These are phyloP conservation scores for Umimayanthus kanabou DNA, from an alignment of 92 coral and sea anemone genomes.

Conservation along the genomic window DNA sequence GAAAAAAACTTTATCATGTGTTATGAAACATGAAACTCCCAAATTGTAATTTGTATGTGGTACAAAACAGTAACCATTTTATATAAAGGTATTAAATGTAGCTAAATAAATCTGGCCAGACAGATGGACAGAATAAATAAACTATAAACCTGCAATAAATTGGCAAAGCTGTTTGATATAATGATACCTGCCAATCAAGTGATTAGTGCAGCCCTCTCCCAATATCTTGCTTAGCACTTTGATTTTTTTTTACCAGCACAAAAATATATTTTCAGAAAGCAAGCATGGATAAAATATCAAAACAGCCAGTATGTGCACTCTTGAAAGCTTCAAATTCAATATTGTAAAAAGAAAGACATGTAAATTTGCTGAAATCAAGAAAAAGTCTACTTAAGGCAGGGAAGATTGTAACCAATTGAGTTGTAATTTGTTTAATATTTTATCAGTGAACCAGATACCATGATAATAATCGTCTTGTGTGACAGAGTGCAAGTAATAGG, in stretches of 20 bases:
- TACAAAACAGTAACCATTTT: background rate
- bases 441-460: background rate
- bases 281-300: too few relatives aligned
- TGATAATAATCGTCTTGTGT: too few relatives aligned
- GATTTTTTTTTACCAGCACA: too few relatives aligned
- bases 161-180: background rate
- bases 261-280: too few relatives aligned
- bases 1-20: background rate
- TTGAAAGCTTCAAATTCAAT: background rate
- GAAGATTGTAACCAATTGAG: background rate
- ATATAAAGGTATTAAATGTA: background rate
- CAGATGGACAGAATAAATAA: background rate
- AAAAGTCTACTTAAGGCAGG: background rate
- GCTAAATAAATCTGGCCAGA: background rate
- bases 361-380: background rate
- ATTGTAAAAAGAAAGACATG: background rate
- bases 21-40: background rate
- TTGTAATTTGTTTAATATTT: background rate
- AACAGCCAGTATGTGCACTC: background rate
- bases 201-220: background rate
- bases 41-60: background rate
- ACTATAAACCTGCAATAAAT: background rate
- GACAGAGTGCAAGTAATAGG: too few relatives aligned
- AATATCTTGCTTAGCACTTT: background rate
- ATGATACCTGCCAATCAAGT: background rate